Conservation (phyloP, 2,888 invertebrate species). For the Ormyrus labotus region DNA sequence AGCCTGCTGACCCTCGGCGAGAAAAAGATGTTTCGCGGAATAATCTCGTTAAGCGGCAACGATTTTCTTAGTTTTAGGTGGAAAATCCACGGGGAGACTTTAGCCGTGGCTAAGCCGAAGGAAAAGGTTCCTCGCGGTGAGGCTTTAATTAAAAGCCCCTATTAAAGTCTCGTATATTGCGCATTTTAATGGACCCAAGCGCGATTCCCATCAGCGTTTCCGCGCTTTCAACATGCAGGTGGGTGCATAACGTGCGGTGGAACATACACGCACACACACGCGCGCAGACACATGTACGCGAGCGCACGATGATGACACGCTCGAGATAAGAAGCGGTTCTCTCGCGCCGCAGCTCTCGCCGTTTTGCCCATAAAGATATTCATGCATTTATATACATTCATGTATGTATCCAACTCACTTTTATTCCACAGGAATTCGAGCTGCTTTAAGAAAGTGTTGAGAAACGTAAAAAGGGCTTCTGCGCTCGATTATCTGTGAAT, state of each 20-base stretch:
- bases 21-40: too few species aligned
- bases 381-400: slow-evolving; percentile 34
- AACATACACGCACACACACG: neutral
- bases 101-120: neutral
- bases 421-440: slow-evolving; percentile 17
- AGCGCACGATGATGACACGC: slow-evolving; percentile 45
- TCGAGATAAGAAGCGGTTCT: slow-evolving; percentile 44
- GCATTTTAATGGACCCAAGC: slow-evolving; percentile 49
- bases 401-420: slow-evolving; percentile 19
- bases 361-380: slow-evolving; percentile 39
- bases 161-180: slow-evolving; percentile 51
- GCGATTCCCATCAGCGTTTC: slow-evolving; percentile 54
- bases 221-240: slow-evolving; percentile 47
- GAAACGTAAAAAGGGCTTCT: neutral
- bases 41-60: too few species aligned
- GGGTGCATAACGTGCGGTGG: neutral
- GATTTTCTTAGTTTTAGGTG: too few species aligned
- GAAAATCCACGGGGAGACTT: neutral
- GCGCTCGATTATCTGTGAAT: too few species aligned
- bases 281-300: neutral
- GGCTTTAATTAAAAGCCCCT: slow-evolving; percentile 54
- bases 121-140: slow-evolving; percentile 17
- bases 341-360: slow-evolving; percentile 1
- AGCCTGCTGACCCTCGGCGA: too few species aligned
- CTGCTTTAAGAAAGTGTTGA: slow-evolving; percentile 7